Evolutionary conservation across 2,888 invertebrate genomes (phyloP).

Genomic region (Phoenoteleia sp.): DNA sequence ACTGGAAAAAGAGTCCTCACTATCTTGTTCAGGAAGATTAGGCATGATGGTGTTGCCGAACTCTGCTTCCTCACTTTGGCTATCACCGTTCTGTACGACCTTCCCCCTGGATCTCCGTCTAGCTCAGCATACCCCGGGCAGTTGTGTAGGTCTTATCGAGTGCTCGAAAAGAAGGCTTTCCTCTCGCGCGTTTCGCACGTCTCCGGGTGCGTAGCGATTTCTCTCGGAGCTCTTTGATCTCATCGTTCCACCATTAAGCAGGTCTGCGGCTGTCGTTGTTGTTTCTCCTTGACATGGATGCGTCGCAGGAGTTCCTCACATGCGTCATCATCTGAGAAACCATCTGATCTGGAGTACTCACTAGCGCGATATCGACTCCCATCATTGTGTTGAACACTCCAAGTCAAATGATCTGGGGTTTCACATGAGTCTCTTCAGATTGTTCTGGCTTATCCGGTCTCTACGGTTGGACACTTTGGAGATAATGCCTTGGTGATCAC

Average conservation of each 20-base stretch:
- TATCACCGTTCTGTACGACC: slow-evolving; percentile 32
- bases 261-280: not conserved
- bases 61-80: slow-evolving; percentile 28
- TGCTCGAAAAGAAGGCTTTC: slow-evolving; percentile 5
- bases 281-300: slow-evolving; percentile 62
- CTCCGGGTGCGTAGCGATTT: slow-evolving; percentile 23
- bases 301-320: slow-evolving; percentile 58
- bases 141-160: slow-evolving; percentile 22
- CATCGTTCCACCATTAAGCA: slow-evolving; percentile 58
- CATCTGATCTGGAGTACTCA: not conserved
- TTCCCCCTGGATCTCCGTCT: slow-evolving; percentile 58
- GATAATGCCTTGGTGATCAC: not conserved
- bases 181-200: slow-evolving; percentile 23
- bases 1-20: slow-evolving; percentile 58
- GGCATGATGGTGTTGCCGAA: slow-evolving; percentile 48
- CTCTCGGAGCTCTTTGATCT: slow-evolving; percentile 28
- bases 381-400: not conserved
- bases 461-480: too few species aligned
- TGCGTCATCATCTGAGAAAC: slow-evolving; percentile 11
- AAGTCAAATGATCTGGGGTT: not conserved
- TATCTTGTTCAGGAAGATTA: slow-evolving; percentile 54
- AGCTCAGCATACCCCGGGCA: not conserved
- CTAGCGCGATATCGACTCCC: not conserved
- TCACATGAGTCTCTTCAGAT: too few species aligned
- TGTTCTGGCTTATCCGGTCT: too few species aligned